phyloP scores from a whole-genome alignment of 2,888 invertebrate genomes.

The Caenorhabditis panamensis region DNA sequence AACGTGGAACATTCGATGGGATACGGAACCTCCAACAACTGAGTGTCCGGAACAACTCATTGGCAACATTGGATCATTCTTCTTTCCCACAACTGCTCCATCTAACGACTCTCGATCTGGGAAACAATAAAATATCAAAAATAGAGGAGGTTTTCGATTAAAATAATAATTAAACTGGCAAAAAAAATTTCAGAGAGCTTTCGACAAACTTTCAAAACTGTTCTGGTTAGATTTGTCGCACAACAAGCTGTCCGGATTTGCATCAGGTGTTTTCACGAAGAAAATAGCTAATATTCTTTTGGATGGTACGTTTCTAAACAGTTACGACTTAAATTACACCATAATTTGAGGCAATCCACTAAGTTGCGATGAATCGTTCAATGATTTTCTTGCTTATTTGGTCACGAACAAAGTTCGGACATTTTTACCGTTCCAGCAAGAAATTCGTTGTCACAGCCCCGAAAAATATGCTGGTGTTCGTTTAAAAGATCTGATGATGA shows the following conservation, averaged over 20 bases:
- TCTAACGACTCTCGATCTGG: conserved; percentile 75
- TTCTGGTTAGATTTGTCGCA: conserved; percentile 79
- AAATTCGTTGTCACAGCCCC: conserved; percentile 78
- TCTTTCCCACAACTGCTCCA: conserved; percentile 73
- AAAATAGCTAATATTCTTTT: conserved; percentile 76
- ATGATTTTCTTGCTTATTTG: conserved; percentile 75
- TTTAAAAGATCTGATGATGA: conserved; percentile 80
- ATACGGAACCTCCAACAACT: conserved; percentile 85
- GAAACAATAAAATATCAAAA: conserved; percentile 87
- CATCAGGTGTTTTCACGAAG: conserved; percentile 71
- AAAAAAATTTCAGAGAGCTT: conserved; percentile 63
- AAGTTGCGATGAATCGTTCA: conserved; percentile 76
- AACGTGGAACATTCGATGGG: conserved; percentile 83
- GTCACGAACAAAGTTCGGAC: conserved; percentile 76
- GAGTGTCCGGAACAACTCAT: conserved; percentile 73
- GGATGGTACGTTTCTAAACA: conserved; percentile 67
- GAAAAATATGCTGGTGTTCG: conserved; percentile 67
- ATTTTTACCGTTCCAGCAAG: conserved; percentile 78
- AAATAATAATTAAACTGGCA: too few species aligned
- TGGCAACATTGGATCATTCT: conserved; percentile 63
- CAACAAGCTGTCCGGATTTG: conserved; percentile 73
- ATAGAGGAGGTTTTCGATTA: conserved; percentile 85
- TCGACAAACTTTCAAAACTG: conserved; percentile 69
- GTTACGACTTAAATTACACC: background rate
- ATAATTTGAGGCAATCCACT: conserved; percentile 73